These are phyloP conservation scores for Embidobia sp. DNA, from an alignment of 2,888 invertebrate genomes.

Conservation along the genomic window DNA sequence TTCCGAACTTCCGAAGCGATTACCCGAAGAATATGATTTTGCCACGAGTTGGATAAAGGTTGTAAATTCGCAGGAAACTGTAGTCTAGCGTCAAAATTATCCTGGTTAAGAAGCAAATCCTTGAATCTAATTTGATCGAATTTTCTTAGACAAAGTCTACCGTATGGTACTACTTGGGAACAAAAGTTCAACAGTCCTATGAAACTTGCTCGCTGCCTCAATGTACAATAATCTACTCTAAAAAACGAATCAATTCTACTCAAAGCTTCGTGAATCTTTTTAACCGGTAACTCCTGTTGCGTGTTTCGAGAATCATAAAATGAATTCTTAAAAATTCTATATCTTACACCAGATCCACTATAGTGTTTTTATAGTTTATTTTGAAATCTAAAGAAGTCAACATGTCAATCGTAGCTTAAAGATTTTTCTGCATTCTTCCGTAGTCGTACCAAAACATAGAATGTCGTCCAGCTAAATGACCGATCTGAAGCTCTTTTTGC, in stretches of 20 bases:
- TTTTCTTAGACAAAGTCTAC: slow-evolving; percentile 4
- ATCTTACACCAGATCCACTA: not conserved
- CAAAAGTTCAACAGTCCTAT: slow-evolving; percentile 11
- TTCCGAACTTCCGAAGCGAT: no score
- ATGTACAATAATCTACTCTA: not conserved
- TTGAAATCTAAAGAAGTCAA: not conserved
- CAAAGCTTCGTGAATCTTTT: not conserved
- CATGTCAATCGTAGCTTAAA: not conserved
- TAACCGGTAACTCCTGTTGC: not conserved
- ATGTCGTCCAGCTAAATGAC: slow-evolving; percentile 21
- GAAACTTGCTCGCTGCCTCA: slow-evolving; percentile 24
- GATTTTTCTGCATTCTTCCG: slow-evolving; percentile 8
- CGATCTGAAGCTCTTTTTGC: slow-evolving; percentile 22
- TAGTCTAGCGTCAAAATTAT: slow-evolving; percentile 5
- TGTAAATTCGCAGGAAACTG: not conserved
- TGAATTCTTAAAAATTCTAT: not conserved
- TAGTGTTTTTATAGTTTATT: not conserved
- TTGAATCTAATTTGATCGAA: slow-evolving; percentile 12
- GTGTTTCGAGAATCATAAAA: not conserved
- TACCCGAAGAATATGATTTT: no score
- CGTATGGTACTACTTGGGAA: not conserved
- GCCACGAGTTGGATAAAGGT: not conserved
- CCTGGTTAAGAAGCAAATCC: not conserved
- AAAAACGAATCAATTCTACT: not conserved
- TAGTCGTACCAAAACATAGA: slow-evolving; percentile 14